Percentiles rank a stretch among this genome's conserved stretches.
Evolutionary conservation across 2,888 invertebrate genomes (phyloP).

Genomic region (Sussaba pulchella): DNA sequence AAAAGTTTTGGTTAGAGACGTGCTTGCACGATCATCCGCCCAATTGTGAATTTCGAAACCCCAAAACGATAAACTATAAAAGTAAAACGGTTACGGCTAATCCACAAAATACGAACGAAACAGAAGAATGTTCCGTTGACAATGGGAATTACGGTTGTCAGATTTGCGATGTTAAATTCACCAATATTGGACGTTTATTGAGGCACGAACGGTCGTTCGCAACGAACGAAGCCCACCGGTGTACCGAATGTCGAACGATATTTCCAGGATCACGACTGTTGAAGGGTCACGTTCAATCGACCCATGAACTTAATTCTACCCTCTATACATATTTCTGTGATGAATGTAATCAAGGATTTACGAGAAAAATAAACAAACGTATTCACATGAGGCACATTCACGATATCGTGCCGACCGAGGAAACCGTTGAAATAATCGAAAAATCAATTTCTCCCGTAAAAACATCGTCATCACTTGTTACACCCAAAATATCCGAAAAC

Average conservation of each 20-base stretch:
- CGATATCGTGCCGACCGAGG: not conserved
- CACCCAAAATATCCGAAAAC: not conserved
- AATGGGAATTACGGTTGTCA: not conserved
- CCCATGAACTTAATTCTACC: constrained; percentile 59
- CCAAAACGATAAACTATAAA: no score
- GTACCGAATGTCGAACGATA: constrained; percentile 40
- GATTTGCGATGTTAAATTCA: constrained; percentile 2
- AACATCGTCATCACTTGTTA: no score
- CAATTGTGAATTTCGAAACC: constrained; percentile 14
- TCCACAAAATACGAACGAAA: not conserved
- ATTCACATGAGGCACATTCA: constrained; percentile 74
- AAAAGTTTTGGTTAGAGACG: constrained; percentile 41
- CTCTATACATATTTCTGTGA: constrained; percentile 65
- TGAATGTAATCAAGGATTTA: constrained; percentile 75
- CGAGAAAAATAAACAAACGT: constrained; percentile 55
- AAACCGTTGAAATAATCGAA: not conserved
- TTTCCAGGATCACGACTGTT: constrained; percentile 68
- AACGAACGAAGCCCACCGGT: not conserved
- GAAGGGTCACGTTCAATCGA: constrained; percentile 61
- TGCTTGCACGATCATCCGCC: constrained; percentile 37
- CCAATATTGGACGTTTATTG: not conserved
- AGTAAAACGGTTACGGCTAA: no score
- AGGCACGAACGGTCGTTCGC: not conserved
- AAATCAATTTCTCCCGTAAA: not conserved
- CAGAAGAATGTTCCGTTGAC: not conserved